Conservation (phyloP, 2,113 vertebrate species). For the Grallaria varia region DNA sequence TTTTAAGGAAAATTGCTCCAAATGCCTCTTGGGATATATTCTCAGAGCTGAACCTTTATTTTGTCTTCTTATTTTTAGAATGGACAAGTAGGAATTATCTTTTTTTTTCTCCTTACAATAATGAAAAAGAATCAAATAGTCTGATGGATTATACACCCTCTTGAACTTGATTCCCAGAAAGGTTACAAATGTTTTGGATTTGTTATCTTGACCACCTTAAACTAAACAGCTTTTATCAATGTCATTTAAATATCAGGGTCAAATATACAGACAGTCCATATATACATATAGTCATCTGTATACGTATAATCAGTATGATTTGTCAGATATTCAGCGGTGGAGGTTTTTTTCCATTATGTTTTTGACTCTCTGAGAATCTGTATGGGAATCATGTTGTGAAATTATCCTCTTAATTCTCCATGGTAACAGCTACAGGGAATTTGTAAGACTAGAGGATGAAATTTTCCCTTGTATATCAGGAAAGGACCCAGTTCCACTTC, state of each 20-base stretch:
- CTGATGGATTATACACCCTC: background rate
- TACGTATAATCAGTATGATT: background rate
- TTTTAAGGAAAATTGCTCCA: slow-evolving; percentile 21
- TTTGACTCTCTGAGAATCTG: background rate
- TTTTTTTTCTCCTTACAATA: background rate
- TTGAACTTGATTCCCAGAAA: background rate
- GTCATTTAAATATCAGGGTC: background rate
- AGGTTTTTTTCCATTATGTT: background rate
- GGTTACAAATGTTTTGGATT: background rate
- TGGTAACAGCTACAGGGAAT: background rate
- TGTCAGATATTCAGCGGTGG: background rate
- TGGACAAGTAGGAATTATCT: background rate
- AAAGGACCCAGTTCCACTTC: background rate
- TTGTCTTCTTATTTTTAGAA: slow-evolving; percentile 11
- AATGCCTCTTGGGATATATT: background rate
- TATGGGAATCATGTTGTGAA: background rate
- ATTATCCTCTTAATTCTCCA: slow-evolving; percentile 6
- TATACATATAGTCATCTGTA: fast-evolving
- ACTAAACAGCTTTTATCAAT: background rate
- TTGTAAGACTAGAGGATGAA: background rate
- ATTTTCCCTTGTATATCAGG: background rate
- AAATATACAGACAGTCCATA: background rate
- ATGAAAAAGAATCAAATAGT: background rate
- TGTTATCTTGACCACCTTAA: background rate
- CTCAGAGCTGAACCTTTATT: background rate